Percentiles rank a stretch among this genome's conserved stretches.
These are phyloP conservation scores for Pollenia labialis DNA, from an alignment of 2,888 invertebrate genomes.

Conservation along the genomic window DNA sequence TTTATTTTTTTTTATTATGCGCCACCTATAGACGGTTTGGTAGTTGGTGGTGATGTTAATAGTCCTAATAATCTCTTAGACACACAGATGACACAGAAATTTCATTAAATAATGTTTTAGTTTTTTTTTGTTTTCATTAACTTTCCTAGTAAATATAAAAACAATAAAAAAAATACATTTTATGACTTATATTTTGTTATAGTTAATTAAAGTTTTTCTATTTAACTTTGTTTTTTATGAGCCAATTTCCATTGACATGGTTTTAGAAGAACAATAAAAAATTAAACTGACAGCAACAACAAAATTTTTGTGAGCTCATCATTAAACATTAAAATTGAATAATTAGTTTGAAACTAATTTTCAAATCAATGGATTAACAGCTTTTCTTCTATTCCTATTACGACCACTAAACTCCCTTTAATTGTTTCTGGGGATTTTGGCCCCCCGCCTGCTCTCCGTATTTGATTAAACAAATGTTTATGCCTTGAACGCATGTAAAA, in stretches of 20 bases:
- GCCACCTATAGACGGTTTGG: not conserved
- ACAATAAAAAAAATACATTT: constrained; percentile 14
- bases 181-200: constrained; percentile 45
- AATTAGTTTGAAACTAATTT: constrained; percentile 69
- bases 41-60: constrained; percentile 17
- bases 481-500: constrained; percentile 36
- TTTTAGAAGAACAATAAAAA: constrained; percentile 7
- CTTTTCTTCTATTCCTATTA: constrained; percentile 32
- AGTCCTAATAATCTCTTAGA: constrained; percentile 12
- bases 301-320: constrained; percentile 27
- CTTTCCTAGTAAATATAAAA: not conserved
- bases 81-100: constrained; percentile 54
- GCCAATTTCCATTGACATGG: constrained; percentile 36
- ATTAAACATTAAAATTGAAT: constrained; percentile 59
- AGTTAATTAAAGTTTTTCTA: constrained; percentile 55
- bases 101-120: constrained; percentile 26
- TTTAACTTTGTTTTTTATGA: constrained; percentile 39
- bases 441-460: not conserved
- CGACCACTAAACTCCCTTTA: constrained; percentile 28
- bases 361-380: constrained; percentile 56
- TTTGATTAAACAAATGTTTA: constrained; percentile 33
- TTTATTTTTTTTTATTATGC: not conserved
- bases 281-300: not conserved
- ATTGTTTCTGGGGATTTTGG: constrained; percentile 15
- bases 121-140: constrained; percentile 13